phyloP scores from a whole-genome alignment of 2,888 invertebrate genomes.

The Hanleya hanleyi region DNA sequence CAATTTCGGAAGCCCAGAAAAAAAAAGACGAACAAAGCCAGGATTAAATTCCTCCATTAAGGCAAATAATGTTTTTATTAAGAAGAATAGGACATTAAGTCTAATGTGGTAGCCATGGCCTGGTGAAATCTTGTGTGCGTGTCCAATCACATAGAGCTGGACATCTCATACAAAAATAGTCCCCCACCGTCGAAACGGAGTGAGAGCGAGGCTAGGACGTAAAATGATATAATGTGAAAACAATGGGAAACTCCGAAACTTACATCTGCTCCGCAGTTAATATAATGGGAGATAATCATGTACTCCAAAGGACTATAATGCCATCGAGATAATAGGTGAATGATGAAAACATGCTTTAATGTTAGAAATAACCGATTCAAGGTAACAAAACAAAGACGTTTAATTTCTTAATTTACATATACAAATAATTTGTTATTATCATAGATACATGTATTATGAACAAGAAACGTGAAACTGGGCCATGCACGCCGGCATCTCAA shows the following conservation, averaged over 20 bases:
- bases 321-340: background rate
- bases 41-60: slow-evolving; percentile 7
- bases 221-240: slow-evolving; percentile 4
- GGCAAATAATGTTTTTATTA: slow-evolving; percentile 50
- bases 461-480: background rate
- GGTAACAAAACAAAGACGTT: background rate
- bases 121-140: background rate
- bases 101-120: background rate
- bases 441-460: background rate
- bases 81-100: slow-evolving; percentile 54
- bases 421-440: background rate
- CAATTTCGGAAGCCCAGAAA: no score
- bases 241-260: background rate
- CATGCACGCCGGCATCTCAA: no score
- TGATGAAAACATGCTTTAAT: background rate
- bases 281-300: background rate
- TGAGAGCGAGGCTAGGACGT: background rate
- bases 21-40: slow-evolving; percentile 6
- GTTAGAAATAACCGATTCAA: background rate
- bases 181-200: background rate
- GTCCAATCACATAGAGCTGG: background rate
- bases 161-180: slow-evolving; percentile 5
- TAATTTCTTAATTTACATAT: slow-evolving; percentile 9
- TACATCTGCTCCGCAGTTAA: background rate
- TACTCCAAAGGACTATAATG: no score